Evolutionary conservation across 2,797 vertebrate species (phyloP), one percentile per base, ranked within the genome.

Genomic region (Poliocrania exsul): DNA sequence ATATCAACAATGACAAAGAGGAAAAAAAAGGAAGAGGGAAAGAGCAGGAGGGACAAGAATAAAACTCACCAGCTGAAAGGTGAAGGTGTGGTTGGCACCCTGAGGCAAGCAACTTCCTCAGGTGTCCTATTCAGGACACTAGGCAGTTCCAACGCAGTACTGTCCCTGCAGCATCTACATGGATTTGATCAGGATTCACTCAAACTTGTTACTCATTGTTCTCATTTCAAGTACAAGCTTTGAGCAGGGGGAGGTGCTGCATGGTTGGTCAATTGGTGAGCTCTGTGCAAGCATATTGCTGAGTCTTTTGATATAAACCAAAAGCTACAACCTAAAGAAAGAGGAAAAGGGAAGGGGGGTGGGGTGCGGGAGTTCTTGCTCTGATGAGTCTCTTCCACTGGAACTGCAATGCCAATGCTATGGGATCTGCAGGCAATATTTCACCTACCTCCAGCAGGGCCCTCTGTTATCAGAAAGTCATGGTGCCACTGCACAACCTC

Each of bases 281-380:
- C 24, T 78, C 40, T 58, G 18, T 37, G 38, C 16, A 23, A 50
- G 20, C 17, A 6, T 42, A 18, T 15, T 24, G 23, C 23, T 66
- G 38, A 19, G 11, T 49, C 13, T 5, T 33, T 56, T 81, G 19
- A 31, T 16, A 20, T 60, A 64, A 82, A 51, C 3, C 33, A 60
- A 89, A 79, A 79, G 10, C 7, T 67, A 51, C 31, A 60, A 50
- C 7, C 14, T 24, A 46, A 82, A 62, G 35, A 40, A 6, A 35
- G 29, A 0, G 0, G 42, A 7, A 72, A 24, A 79, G 9, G 11
- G 70, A n/a, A n/a, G n/a, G 5, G 4, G 13, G 1, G 10, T 38
- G n/a, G n/a, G n/a, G n/a, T n/a, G n/a, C n/a, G n/a, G n/a, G n/a
- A n/a, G 29, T 50, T 58, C 50, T 21, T 61, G 25, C 11, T n/a